Conservation (phyloP, 37 sponge, comb jelly and placozoan species). For the Aplysina aerophoba region DNA sequence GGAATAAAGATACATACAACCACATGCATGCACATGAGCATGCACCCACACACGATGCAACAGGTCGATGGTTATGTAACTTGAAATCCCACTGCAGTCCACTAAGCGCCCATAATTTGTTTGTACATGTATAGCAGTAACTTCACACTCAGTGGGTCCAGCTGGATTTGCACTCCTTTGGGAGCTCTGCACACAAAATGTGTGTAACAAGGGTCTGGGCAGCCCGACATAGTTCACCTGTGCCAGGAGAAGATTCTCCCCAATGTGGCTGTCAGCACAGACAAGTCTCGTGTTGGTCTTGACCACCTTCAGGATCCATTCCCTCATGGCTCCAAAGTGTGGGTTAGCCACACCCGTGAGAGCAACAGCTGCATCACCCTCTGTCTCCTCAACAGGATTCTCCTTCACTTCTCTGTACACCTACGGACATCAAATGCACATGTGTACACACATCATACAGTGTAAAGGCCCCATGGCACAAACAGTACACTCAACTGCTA, state of each 20-base stretch:
- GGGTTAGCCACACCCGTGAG: conserved; percentile 56
- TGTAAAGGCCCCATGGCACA: not conserved
- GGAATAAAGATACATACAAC: too few relatives aligned
- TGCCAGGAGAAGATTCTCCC: conserved; percentile 4
- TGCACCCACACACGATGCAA: too few relatives aligned
- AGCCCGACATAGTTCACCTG: conserved; percentile 9
- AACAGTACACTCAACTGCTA: not conserved
- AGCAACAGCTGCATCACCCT: conserved; percentile 36
- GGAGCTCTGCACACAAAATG: too few relatives aligned
- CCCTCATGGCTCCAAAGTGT: conserved; percentile 53
- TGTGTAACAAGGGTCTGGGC: too few relatives aligned
- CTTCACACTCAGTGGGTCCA: too few relatives aligned
- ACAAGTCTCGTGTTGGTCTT: not conserved
- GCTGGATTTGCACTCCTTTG: too few relatives aligned
- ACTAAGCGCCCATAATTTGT: too few relatives aligned
- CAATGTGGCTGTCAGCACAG: not conserved
- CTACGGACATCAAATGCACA: not conserved
- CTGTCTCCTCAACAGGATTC: conserved; percentile 41
- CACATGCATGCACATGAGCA: too few relatives aligned
- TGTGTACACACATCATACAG: too few relatives aligned
- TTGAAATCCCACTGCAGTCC: too few relatives aligned
- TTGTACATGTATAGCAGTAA: too few relatives aligned
- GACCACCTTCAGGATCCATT: conserved; percentile 51
- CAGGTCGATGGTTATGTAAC: too few relatives aligned
- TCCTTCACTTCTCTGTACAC: conserved; percentile 25